Percentiles rank a stretch among this genome's conserved stretches.
Evolutionary conservation across 2,888 invertebrate species (phyloP).

Genomic region (Clostera curtula): DNA sequence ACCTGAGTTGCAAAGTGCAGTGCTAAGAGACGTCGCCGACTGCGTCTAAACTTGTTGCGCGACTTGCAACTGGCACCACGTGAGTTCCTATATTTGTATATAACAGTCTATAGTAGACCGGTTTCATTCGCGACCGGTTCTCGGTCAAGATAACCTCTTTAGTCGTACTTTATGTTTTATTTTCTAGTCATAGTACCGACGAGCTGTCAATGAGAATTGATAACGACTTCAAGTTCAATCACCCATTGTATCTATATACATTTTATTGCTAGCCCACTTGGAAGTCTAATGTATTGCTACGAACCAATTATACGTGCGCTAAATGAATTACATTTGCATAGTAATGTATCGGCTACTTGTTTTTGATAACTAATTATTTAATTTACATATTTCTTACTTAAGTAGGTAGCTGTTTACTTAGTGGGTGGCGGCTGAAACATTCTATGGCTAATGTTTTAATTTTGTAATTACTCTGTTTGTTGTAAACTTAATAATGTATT

Average conservation of each 20-base stretch:
- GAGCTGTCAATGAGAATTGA: constrained; percentile 18
- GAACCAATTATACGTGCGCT: constrained; percentile 7
- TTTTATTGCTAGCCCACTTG: constrained; percentile 12
- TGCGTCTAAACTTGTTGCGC: constrained; percentile 42
- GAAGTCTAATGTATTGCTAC: constrained; percentile 12
- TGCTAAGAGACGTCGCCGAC: constrained; percentile 32
- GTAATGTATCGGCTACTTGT: background rate
- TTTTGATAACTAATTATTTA: constrained; percentile 6
- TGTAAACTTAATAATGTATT: no score
- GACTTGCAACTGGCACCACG: constrained; percentile 12
- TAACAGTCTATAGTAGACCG: constrained; percentile 22
- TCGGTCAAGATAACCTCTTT: constrained; percentile 18
- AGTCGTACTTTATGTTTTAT: constrained; percentile 8
- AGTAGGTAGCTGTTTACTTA: background rate
- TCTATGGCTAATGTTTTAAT: no score
- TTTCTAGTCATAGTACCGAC: constrained; percentile 16
- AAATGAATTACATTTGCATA: constrained; percentile 10
- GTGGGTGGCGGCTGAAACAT: no score
- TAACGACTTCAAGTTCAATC: constrained; percentile 19
- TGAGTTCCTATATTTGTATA: constrained; percentile 14
- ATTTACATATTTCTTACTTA: background rate
- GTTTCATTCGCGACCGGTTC: constrained; percentile 16
- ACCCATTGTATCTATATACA: constrained; percentile 15
- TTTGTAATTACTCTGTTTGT: no score
- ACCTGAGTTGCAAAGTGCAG: constrained; percentile 44